A percentile compares a stretch with the other conserved stretches of the same genome.
Conservation (phyloP, 92 coral and sea anemone genomes). For the Epizoanthus scotinus region DNA sequence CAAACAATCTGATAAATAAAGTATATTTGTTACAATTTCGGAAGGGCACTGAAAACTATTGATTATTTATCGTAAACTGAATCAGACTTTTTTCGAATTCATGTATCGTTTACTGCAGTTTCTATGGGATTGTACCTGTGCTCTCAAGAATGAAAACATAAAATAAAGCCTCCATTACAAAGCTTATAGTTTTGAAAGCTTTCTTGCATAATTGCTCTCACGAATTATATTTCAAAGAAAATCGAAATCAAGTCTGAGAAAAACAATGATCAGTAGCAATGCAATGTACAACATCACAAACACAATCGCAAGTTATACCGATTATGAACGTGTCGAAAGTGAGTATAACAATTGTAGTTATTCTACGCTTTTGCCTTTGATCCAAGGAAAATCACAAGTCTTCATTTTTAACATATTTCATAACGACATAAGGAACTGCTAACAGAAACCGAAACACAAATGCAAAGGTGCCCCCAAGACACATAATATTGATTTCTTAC, state of each 20-base stretch:
- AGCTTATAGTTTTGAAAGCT: background rate
- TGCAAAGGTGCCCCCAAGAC: background rate
- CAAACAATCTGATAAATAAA: constrained; percentile 4
- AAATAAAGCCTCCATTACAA: background rate
- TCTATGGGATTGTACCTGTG: constrained; percentile 12
- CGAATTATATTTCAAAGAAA: background rate
- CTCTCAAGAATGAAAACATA: background rate
- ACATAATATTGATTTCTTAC: background rate
- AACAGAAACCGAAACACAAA: background rate
- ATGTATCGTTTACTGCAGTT: background rate
- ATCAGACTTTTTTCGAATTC: constrained; percentile 1
- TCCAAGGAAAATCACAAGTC: background rate
- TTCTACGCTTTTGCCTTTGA: background rate
- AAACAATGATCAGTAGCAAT: background rate
- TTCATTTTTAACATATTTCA: background rate
- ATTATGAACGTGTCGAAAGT: background rate
- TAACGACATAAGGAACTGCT: background rate
- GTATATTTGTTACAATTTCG: background rate
- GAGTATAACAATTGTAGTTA: too few species aligned
- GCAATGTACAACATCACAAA: background rate
- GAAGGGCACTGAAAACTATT: background rate
- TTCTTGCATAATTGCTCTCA: background rate
- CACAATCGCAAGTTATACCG: too few species aligned
- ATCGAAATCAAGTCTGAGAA: background rate
- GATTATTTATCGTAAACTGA: background rate